Base-by-base conservation (phyloP, 2,888 invertebrate genomes). In the Drosophila atripex region DNA sequence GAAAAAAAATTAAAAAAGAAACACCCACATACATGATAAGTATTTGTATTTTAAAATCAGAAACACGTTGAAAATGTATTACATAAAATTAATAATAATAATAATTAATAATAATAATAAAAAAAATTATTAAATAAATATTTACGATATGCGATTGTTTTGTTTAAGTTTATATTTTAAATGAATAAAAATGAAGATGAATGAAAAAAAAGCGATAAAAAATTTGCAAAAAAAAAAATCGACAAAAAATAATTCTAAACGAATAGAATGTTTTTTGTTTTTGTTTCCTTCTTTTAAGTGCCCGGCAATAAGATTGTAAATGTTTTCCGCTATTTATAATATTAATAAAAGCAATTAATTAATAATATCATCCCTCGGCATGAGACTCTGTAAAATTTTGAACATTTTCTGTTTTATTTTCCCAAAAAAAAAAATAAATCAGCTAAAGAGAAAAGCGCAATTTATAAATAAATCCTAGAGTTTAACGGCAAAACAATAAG, bases 291-390 rank as follows among this genome's bases (percentile, higher is more conserved):
- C 80, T 77, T 58, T 71, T 75, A 72, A 77, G 79, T 71, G 69
- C 73, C 63, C 74, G 78, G 89, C 87, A 88, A 88, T 88, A 88
- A 88, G 88, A 89, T 89, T 88, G 89, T 89, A 89, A 75, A 88
- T 87, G 77, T 87, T 88, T 85, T 64, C 49, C 45, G 71, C 75
- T 85, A 87, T 88, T 86, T 86, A 53, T 50, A 41, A 46, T 55
- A 45, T 63, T 38, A 54, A 30, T 21, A 46, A 64, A 70, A 57
- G 7, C 14, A 45, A 57, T 38, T 57, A 47, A 66, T 56, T 57
- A 72, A 56, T 43, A 52, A 55, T 30, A 16, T 52, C 60, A 47
- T 38, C 16, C 16, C 47, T 61, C 47, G 61, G 43, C 21, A 21
- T 21, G 43, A 50, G 50, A 50, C 32, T 12, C 18, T 50, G 50